Evolutionary conservation across 1,140 invertebrate species (phyloP).

Genomic region (Halictus rubicundus): DNA sequence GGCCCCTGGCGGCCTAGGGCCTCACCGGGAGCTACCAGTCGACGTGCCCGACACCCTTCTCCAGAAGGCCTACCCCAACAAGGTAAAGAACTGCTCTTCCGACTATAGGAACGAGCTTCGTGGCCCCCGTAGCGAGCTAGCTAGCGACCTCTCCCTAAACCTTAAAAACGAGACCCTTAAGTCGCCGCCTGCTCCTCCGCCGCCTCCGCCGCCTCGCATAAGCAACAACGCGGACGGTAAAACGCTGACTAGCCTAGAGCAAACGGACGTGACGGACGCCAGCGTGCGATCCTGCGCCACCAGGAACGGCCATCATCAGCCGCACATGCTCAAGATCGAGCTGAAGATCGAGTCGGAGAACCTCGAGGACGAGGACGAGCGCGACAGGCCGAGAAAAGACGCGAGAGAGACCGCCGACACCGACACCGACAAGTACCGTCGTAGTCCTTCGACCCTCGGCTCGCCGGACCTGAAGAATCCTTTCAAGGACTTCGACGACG

Average conservation of each 20-base stretch:
- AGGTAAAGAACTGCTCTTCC: conserved; percentile 83
- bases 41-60: conserved; percentile 98
- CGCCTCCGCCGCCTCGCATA: neutral
- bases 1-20: conserved; percentile 82
- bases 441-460: neutral
- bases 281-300: neutral
- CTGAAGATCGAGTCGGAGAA: conserved; percentile 72
- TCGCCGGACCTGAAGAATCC: conserved; percentile 58
- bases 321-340: conserved; percentile 78
- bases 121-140: conserved; percentile 71
- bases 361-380: conserved; percentile 46
- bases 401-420: conserved; percentile 3
- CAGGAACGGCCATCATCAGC: conserved; percentile 74
- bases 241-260: conserved; percentile 59
- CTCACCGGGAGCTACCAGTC: conserved; percentile 98
- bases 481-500: conserved; percentile 54
- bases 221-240: conserved; percentile 57
- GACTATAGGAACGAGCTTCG: conserved; percentile 66
- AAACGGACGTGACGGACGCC: conserved; percentile 46
- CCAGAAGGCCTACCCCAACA: conserved; percentile 93
- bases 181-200: conserved; percentile 16
- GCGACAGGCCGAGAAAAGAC: conserved; percentile 18
- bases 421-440: conserved; percentile 10
- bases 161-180: conserved; percentile 70
- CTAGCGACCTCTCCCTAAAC: conserved; percentile 77